A percentile compares a stretch with the other conserved stretches of the same genome.
Evolutionary conservation across 1,140 invertebrate species (phyloP).

Genomic region (Psix sp.): DNA sequence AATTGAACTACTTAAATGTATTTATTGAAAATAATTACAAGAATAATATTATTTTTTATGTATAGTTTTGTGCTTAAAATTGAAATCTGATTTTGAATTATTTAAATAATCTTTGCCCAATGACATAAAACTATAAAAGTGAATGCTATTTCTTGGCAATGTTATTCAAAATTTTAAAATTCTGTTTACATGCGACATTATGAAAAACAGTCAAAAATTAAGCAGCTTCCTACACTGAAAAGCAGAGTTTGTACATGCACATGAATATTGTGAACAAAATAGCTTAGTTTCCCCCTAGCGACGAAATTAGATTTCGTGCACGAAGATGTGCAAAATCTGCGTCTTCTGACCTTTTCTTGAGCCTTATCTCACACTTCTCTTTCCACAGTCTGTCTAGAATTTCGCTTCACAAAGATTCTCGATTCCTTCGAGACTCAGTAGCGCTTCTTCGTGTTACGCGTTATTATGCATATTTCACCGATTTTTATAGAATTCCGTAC

Average conservation of each 20-base stretch:
- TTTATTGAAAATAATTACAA: too few relatives aligned
- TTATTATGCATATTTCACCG: conserved; percentile 73
- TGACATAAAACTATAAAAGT: too few relatives aligned
- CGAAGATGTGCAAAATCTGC: conserved; percentile 65
- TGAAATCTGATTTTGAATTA: background rate
- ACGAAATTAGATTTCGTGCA: conserved; percentile 69
- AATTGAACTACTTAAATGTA: conserved; percentile 30
- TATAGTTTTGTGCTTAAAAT: too few relatives aligned
- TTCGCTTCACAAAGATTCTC: conserved; percentile 64
- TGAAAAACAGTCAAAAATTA: too few relatives aligned
- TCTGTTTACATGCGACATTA: too few relatives aligned
- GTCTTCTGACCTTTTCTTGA: conserved; percentile 60
- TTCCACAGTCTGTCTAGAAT: conserved; percentile 46
- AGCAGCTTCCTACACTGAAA: conserved; percentile 3
- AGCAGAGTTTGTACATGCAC: conserved; percentile 25
- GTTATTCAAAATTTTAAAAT: too few relatives aligned
- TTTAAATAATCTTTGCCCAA: too few relatives aligned
- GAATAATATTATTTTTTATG: too few relatives aligned
- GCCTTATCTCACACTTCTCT: conserved; percentile 55
- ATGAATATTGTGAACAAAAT: conserved; percentile 63
- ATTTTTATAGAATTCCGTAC: conserved; percentile 71
- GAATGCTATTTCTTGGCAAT: too few relatives aligned
- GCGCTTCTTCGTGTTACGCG: conserved; percentile 64
- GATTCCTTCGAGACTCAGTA: conserved; percentile 64
- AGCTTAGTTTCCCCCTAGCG: conserved; percentile 64